A percentile compares a stretch with the other conserved stretches of the same genome.
phyloP scores from a whole-genome alignment of 2,888 invertebrate genomes.

The Pycnomerus fuliginosus region DNA sequence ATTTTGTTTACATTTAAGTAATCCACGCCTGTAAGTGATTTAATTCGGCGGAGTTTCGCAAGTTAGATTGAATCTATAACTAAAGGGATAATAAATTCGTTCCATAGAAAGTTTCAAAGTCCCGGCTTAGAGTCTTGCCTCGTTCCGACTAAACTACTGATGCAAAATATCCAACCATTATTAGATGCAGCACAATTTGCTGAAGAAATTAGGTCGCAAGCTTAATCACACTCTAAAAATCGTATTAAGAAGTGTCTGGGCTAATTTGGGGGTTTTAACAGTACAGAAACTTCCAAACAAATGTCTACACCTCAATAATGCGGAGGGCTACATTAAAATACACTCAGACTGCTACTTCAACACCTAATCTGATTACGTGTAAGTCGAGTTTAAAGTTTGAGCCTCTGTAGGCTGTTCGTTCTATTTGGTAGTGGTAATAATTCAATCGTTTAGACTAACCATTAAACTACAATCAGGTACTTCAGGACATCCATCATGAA shows the following conservation, averaged over 20 bases:
- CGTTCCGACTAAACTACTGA: conserved; percentile 9
- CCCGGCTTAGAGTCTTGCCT: conserved; percentile 18
- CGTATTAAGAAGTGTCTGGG: not conserved
- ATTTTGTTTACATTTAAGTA: conserved; percentile 23
- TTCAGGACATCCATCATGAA: no score
- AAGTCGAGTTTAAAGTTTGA: conserved; percentile 21
- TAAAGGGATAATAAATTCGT: conserved; percentile 33
- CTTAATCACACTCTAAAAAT: not conserved
- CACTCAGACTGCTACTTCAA: conserved; percentile 14
- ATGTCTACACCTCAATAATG: conserved; percentile 21
- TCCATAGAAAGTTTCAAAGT: conserved; percentile 27
- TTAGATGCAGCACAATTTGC: conserved; percentile 6
- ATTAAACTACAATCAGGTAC: conserved; percentile 24
- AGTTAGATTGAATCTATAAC: conserved; percentile 33
- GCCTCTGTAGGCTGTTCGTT: no score
- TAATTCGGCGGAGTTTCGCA: conserved; percentile 25
- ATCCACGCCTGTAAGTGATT: conserved; percentile 25
- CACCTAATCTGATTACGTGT: conserved; percentile 16
- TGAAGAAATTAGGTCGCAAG: conserved; percentile 1
- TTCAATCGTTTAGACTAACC: conserved; percentile 24
- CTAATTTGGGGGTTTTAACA: conserved; percentile 10
- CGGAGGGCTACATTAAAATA: conserved; percentile 20
- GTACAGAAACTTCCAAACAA: conserved; percentile 20
- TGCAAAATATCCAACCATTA: conserved; percentile 13
- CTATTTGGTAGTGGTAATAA: conserved; percentile 16